Evolutionary conservation across 2,888 invertebrate species (phyloP).

Genomic region (Drosophila pegasa): DNA sequence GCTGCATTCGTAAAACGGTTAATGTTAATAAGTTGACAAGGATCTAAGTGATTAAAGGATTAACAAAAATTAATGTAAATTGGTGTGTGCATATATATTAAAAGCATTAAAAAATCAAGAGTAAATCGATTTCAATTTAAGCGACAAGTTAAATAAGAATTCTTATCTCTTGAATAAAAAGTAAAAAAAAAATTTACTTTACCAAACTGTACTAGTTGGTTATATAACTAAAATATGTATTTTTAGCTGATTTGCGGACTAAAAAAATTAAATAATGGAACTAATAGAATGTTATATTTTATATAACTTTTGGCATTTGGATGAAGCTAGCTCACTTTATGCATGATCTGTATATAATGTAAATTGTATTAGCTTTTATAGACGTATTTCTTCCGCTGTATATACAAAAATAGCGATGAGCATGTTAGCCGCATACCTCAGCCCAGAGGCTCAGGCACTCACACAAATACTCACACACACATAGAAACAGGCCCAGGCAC

Average conservation of each 20-base stretch:
- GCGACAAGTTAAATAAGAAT: not conserved
- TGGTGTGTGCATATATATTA: not conserved
- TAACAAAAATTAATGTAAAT: not conserved
- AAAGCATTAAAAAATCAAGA: not conserved
- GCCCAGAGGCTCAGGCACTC: constrained; percentile 37
- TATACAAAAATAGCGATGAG: constrained; percentile 74
- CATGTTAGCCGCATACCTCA: constrained; percentile 53
- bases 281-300: constrained; percentile 5
- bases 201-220: constrained; percentile 24
- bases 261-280: constrained; percentile 3
- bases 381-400: constrained; percentile 44
- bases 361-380: constrained; percentile 2
- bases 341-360: constrained; percentile 20
- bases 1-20: constrained; percentile 31
- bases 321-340: constrained; percentile 13
- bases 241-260: not conserved
- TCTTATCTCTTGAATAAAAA: too few relatives aligned
- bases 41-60: constrained; percentile 18
- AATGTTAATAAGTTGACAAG: constrained; percentile 42
- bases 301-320: constrained; percentile 24
- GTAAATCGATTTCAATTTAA: not conserved
- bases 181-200: not conserved
- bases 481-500: constrained; percentile 6
- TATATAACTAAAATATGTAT: constrained; percentile 32
- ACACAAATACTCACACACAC: constrained; percentile 23